A percentile compares a stretch with the other conserved stretches of the same genome.
These are phyloP conservation scores for Sitta europaea DNA, from an alignment of 2,113 vertebrate genomes.

Conservation along the genomic window DNA sequence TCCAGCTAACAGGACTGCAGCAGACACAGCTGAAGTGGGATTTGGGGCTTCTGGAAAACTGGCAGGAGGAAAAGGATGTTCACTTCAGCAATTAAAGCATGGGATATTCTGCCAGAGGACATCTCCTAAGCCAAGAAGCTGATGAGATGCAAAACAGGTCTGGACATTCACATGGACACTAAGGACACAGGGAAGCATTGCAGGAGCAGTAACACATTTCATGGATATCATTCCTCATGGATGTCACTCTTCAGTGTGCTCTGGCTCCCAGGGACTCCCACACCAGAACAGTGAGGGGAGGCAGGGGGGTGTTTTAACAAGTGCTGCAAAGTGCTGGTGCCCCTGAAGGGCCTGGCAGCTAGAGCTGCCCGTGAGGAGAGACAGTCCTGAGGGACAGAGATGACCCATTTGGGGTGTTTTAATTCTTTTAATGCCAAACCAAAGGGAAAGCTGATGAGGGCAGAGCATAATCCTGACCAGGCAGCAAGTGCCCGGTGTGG, in stretches of 20 bases:
- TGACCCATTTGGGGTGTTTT: fast-evolving
- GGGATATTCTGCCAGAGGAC: background rate
- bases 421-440: background rate
- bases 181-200: background rate
- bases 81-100: fast-evolving
- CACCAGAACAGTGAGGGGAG: fast-evolving
- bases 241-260: background rate
- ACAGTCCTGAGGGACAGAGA: fast-evolving
- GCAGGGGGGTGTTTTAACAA: fast-evolving
- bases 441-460: background rate
- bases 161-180: background rate
- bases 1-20: background rate
- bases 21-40: background rate
- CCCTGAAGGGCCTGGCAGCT: background rate
- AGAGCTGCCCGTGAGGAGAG: fast-evolving
- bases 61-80: background rate
- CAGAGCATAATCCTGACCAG: background rate
- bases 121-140: background rate
- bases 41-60: background rate
- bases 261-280: fast-evolving
- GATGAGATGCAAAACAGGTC: background rate
- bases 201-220: background rate
- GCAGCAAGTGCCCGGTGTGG: fast-evolving
- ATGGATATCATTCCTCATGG: background rate
- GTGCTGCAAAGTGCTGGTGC: background rate